Evolutionary conservation across 53 echinoderm and acorn worm genomes (phyloP).

Genomic region (Paracentrotus lividus): DNA sequence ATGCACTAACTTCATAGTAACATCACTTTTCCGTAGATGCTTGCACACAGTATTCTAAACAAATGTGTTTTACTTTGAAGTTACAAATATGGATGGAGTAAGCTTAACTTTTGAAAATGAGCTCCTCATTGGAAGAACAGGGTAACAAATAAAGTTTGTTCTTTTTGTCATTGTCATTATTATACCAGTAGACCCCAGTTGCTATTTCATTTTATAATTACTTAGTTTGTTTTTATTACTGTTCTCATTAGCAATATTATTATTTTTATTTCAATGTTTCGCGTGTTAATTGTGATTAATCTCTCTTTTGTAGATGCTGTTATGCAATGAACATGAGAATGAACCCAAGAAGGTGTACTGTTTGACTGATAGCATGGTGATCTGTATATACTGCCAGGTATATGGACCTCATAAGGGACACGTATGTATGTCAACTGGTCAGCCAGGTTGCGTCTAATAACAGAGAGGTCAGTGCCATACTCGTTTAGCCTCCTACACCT

Average conservation of each 20-base stretch:
- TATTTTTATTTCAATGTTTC: background rate
- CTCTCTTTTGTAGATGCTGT: constrained; percentile 62
- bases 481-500: no score
- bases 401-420: constrained; percentile 85
- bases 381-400: constrained; percentile 93
- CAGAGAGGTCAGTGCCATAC: constrained; percentile 76
- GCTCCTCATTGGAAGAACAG: no score
- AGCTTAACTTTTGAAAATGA: no score
- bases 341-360: constrained; percentile 93
- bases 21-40: no score
- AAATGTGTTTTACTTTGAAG: no score
- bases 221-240: background rate
- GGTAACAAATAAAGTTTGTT: no score
- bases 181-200: background rate
- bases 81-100: no score
- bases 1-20: no score
- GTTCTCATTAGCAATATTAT: background rate
- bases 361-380: constrained; percentile 83
- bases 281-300: background rate
- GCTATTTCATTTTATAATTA: no score
- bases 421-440: constrained; percentile 84
- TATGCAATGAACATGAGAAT: constrained; percentile 85
- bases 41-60: no score
- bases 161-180: background rate
- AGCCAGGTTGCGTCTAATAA: constrained; percentile 77